Conservation (phyloP, 2,888 invertebrate species). For the Drosophila bunnanda region DNA sequence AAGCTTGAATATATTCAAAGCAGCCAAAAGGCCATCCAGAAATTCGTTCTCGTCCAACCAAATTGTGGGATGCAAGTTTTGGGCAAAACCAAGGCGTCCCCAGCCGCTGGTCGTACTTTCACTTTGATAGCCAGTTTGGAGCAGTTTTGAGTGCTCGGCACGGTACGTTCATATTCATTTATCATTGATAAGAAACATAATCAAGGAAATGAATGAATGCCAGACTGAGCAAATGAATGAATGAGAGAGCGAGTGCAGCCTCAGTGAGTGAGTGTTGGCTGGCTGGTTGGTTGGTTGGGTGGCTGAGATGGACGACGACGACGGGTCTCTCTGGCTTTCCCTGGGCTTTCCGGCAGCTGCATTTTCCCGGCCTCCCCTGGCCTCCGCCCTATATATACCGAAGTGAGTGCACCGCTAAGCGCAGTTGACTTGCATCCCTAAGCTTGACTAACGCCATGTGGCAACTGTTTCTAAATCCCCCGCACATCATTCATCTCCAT, state of each 20-base stretch:
- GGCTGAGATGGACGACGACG: background rate
- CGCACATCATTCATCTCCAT: slow-evolving; percentile 62
- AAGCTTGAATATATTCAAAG: no score
- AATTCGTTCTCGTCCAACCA: background rate
- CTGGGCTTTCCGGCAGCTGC: background rate
- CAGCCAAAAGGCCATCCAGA: background rate
- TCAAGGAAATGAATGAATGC: slow-evolving; percentile 79
- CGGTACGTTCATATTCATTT: slow-evolving; percentile 74
- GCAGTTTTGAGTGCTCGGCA: slow-evolving; percentile 63
- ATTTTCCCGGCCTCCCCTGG: background rate
- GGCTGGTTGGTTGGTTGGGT: background rate
- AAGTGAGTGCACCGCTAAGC: slow-evolving; percentile 51
- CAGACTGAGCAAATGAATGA: slow-evolving; percentile 78
- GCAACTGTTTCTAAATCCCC: slow-evolving; percentile 58
- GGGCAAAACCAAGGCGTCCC: slow-evolving; percentile 22
- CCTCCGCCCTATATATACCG: background rate
- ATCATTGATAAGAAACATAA: slow-evolving; percentile 79
- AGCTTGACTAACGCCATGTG: slow-evolving; percentile 61
- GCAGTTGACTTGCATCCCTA: slow-evolving; percentile 49
- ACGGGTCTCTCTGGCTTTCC: slow-evolving; percentile 7
- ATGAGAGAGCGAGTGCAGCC: slow-evolving; percentile 52
- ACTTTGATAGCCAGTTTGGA: slow-evolving; percentile 66
- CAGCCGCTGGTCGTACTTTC: slow-evolving; percentile 62
- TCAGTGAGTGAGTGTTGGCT: slow-evolving; percentile 67
- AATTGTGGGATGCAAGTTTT: background rate